A percentile compares a stretch with the other conserved stretches of the same genome.
Conservation (phyloP, 2,113 vertebrate species). For the Nycticorax nycticorax region DNA sequence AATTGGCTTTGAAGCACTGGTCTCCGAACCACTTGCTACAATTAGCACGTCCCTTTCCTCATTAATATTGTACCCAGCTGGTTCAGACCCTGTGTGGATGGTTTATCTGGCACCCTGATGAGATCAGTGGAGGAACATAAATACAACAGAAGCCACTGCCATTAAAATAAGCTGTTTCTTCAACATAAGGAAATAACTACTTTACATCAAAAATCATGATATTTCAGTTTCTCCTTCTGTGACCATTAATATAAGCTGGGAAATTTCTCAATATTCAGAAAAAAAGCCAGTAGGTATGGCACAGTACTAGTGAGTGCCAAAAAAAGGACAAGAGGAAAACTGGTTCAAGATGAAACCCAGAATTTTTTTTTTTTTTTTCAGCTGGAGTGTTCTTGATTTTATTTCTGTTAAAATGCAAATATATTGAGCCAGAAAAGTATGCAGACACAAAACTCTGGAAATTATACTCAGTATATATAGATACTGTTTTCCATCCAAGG, state of each 20-base stretch:
- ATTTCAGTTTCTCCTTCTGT: background rate
- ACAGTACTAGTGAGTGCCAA: background rate
- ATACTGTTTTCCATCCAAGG: background rate
- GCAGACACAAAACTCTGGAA: background rate
- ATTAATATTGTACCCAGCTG: constrained; percentile 32
- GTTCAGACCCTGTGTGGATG: background rate
- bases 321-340: background rate
- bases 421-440: background rate
- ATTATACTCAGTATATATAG: background rate
- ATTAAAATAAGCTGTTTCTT: constrained; percentile 4
- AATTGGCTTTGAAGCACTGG: background rate
- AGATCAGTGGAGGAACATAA: constrained; percentile 8
- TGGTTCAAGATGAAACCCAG: background rate
- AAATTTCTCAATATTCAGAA: background rate
- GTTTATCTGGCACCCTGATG: constrained; percentile 26
- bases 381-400: background rate
- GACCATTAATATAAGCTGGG: background rate
- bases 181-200: background rate
- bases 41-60: constrained; percentile 5
- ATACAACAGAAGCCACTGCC: background rate
- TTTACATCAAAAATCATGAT: background rate
- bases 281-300: background rate
- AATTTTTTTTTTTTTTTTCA: background rate
- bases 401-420: background rate
- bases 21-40: constrained; percentile 24